A percentile compares a stretch with the other conserved stretches of the same genome.
Evolutionary conservation across 2,888 invertebrate genomes (phyloP).

Genomic region (Artemia sinica): DNA sequence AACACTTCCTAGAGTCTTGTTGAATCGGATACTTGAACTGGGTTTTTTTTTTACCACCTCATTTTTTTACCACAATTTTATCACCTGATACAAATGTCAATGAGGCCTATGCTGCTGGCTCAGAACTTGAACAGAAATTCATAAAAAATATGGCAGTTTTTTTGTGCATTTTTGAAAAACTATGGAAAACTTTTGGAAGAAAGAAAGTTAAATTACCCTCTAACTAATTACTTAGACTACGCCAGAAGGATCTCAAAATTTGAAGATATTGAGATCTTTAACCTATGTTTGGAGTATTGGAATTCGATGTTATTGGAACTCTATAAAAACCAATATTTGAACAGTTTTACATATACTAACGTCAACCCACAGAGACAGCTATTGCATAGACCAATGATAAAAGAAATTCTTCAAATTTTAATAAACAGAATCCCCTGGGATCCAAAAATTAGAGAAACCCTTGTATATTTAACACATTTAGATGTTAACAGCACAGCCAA

Average conservation of each 20-base stretch:
- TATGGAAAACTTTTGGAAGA: conserved; percentile 77
- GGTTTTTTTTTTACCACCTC: conserved; percentile 80
- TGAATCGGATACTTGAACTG: conserved; percentile 54
- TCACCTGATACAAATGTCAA: conserved; percentile 78
- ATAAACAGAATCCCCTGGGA: conserved; percentile 98
- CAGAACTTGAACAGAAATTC: conserved; percentile 94
- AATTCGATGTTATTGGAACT: conserved; percentile 77
- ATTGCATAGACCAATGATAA: conserved; percentile 60
- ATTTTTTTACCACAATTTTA: conserved; percentile 55
- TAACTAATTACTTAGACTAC: conserved; percentile 50
- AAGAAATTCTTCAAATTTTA: conserved; percentile 76
- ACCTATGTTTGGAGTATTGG: conserved; percentile 99
- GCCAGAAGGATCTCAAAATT: conserved; percentile 87
- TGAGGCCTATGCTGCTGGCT: conserved; percentile 77
- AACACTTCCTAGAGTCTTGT: conserved; percentile 53
- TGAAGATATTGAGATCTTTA: conserved; percentile 98
- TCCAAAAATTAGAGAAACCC: conserved; percentile 95
- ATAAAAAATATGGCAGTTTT: conserved; percentile 93
- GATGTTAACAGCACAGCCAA: conserved; percentile 92
- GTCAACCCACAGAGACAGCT: conserved; percentile 37
- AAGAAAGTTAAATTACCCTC: conserved; percentile 44
- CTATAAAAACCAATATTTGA: conserved; percentile 67
- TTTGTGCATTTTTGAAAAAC: conserved; percentile 89
- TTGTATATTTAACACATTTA: conserved; percentile 95
- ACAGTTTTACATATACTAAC: conserved; percentile 33